These are phyloP conservation scores for Yponomeuta plumbellus DNA, from an alignment of 2,888 invertebrate species.

Conservation along the genomic window DNA sequence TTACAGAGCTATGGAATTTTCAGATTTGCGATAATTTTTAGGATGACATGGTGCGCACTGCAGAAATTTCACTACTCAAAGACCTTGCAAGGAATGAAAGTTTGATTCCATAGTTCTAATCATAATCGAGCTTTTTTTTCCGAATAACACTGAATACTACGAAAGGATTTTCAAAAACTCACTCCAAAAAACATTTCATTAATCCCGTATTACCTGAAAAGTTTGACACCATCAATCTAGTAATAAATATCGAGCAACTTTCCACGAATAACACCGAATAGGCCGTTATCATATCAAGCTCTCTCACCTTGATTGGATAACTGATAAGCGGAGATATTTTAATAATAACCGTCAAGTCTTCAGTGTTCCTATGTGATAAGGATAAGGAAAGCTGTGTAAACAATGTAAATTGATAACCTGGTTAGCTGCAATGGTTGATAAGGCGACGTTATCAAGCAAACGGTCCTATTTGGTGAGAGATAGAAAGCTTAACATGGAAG, in stretches of 20 bases:
- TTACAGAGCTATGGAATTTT: too few species aligned
- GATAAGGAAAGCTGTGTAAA: slow-evolving; percentile 55
- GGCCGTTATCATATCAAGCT: slow-evolving; percentile 36
- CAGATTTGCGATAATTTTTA: too few species aligned
- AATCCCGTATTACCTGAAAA: too few species aligned
- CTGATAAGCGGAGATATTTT: slow-evolving; percentile 49
- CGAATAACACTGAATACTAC: too few species aligned
- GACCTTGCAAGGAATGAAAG: too few species aligned
- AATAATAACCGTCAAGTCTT: slow-evolving; percentile 15
- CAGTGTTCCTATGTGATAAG: background rate
- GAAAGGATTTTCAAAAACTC: too few species aligned
- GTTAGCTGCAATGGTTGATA: slow-evolving; percentile 53
- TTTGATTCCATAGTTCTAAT: too few species aligned
- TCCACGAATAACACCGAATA: background rate
- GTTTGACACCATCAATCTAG: too few species aligned
- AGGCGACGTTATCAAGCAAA: slow-evolving; percentile 39
- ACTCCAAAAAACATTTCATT: too few species aligned
- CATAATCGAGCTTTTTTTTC: too few species aligned
- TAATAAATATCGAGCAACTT: background rate
- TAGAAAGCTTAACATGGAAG: slow-evolving; percentile 4
- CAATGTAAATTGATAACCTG: slow-evolving; percentile 66
- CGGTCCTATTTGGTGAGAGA: slow-evolving; percentile 11
- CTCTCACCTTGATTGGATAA: slow-evolving; percentile 50
- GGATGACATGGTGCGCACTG: too few species aligned
- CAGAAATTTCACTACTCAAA: too few species aligned